A percentile compares a stretch with the other conserved stretches of the same genome.
phyloP scores from a whole-genome alignment of 2,797 vertebrate genomes.

The Astyanax mexicanus region DNA sequence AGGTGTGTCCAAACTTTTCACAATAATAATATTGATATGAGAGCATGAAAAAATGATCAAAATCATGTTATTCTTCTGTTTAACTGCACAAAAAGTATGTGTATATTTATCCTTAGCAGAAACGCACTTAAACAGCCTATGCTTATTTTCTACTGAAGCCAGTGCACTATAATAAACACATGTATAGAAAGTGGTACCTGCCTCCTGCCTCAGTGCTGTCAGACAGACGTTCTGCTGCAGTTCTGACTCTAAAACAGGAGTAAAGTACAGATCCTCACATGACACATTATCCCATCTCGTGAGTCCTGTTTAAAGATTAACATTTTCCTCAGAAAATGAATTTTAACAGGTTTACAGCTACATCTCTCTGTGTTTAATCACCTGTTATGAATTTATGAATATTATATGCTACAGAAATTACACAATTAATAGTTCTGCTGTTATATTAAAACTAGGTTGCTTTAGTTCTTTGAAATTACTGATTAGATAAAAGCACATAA shows the following conservation, averaged over 20 bases:
- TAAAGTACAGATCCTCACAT: constrained; percentile 82
- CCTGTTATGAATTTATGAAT: not conserved
- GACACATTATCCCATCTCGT: constrained; percentile 63
- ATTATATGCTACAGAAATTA: no score
- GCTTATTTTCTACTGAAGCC: not conserved
- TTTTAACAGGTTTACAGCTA: not conserved
- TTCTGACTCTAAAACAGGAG: constrained; percentile 55
- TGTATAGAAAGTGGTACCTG: not conserved
- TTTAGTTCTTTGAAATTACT: no score
- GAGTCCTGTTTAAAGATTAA: constrained; percentile 81
- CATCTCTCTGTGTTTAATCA: not conserved
- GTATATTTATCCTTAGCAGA: no score
- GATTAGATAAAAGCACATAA: no score
- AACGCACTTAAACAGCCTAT: no score
- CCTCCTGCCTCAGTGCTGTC: not conserved
- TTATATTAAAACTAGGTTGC: no score
- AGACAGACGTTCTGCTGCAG: not conserved
- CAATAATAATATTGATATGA: no score
- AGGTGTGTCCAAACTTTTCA: no score
- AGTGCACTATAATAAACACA: not conserved
- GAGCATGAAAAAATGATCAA: no score
- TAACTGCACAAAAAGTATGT: no score
- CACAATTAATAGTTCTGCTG: no score
- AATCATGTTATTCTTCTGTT: no score
- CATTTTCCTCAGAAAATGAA: constrained; percentile 26